Evolutionary conservation across 1,140 invertebrate genomes (phyloP), one percentile per base, ranked within the genome.

Genomic region (Trichoplusia ni): DNA sequence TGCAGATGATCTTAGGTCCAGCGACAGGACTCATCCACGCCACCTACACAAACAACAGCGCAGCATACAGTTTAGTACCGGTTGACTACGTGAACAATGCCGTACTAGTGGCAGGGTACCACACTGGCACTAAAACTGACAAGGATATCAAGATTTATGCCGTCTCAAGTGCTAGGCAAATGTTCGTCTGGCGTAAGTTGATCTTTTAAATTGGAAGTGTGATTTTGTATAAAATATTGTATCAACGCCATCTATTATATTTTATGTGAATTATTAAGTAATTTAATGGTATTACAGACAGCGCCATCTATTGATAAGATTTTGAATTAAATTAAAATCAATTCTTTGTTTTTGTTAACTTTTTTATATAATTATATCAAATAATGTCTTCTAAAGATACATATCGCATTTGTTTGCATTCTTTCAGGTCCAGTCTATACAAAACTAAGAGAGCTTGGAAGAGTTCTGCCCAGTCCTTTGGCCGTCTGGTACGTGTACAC

Each of bases 31-130:
- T 51, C 1, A 35, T 62, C 6, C 54, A 58, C 8, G 54, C 38
- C 5, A 42, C 23, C 1, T 42, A 16, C 14, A 19, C 21, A 0
- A 18, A 11, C 13, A 27, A 47, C 13, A 16, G 47, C n/a, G 25
- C 16, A 9, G 7, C 11, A 0, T 46, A 31, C 23, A 35, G 25
- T n/a, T 7, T 46, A n/a, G 42, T 47, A 4, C 56, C 56, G 9
- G 56, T 46, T 2, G 56, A 60, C 25, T 60, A 60, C 9, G 56
- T 60, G 1, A 60, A 60, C 31, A 60, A 60, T 8, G 56, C 27
- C 0, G 21, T 60, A 14, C 4, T 60, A 9, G 40, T 6, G 8
- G 40, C 56, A 3, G 56, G 7, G 0, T 60, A 29, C 27, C 11
- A 60, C 5, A 60, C 56, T 4, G 42, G 13, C 42, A 44, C n/a